Conservation (phyloP, 2,888 invertebrate genomes). For the Matsumyia berberina region DNA sequence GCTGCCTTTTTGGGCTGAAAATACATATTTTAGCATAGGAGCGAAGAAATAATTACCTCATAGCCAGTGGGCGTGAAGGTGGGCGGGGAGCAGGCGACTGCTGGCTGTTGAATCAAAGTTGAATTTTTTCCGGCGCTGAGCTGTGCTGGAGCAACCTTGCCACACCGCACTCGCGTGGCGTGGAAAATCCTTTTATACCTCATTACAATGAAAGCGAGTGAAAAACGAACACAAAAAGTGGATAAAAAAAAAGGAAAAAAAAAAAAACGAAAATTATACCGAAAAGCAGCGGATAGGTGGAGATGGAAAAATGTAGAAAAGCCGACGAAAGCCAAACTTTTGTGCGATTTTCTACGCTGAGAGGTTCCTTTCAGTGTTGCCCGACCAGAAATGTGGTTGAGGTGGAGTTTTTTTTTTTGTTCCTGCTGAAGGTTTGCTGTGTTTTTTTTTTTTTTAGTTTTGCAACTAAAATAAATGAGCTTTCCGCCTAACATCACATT, state of each 20-base stretch:
- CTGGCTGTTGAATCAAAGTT: conserved; percentile 73
- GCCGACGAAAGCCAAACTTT: conserved; percentile 76
- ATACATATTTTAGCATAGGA: conserved; percentile 70
- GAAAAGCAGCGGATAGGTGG: conserved; percentile 52
- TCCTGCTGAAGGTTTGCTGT: conserved; percentile 31
- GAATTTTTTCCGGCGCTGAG: conserved; percentile 30
- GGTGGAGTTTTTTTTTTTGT: conserved; percentile 45
- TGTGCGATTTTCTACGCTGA: conserved; percentile 75
- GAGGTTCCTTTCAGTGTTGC: conserved; percentile 75
- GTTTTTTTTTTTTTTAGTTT: conserved; percentile 59
- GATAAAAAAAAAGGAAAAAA: conserved; percentile 38
- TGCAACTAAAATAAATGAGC: conserved; percentile 76
- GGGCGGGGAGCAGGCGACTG: conserved; percentile 25
- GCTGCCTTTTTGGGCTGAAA: conserved; percentile 51
- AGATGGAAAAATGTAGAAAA: conserved; percentile 50
- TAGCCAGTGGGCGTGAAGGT: conserved; percentile 59
- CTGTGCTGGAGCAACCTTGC: conserved; percentile 63
- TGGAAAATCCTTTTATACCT: conserved; percentile 77
- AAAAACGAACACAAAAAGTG: conserved; percentile 63
- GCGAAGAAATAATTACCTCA: conserved; percentile 76
- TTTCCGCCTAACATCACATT: conserved; percentile 76
- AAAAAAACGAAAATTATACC: conserved; percentile 41
- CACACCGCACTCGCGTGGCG: conserved; percentile 74
- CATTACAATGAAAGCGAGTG: conserved; percentile 76
- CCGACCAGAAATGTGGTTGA: conserved; percentile 73